phyloP scores from a whole-genome alignment of 2,888 invertebrate genomes.

The Nomada ferruginata region DNA sequence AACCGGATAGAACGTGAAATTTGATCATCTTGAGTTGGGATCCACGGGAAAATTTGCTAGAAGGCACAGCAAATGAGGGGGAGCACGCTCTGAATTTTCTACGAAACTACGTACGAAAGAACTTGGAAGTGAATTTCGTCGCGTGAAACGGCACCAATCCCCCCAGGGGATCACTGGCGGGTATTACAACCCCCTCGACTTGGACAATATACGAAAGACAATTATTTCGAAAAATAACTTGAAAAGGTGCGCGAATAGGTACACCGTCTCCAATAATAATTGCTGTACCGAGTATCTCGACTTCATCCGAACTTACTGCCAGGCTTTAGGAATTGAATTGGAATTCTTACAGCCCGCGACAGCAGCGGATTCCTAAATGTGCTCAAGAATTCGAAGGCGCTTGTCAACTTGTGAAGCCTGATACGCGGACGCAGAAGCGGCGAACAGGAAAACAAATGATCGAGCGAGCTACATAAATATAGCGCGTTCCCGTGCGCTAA shows the following conservation, averaged over 20 bases:
- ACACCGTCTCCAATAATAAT: not conserved
- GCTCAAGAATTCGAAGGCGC: slow-evolving; percentile 32
- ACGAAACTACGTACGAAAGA: slow-evolving; percentile 5
- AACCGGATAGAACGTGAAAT: slow-evolving; percentile 32
- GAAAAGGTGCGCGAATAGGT: not conserved
- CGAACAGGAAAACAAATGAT: not conserved
- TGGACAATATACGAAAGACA: no score
- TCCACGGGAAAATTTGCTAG: slow-evolving; percentile 16
- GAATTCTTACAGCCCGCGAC: slow-evolving; percentile 32
- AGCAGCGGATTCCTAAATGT: not conserved
- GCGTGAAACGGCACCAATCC: not conserved
- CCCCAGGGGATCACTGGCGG: not conserved
- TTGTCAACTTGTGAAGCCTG: slow-evolving; percentile 33
- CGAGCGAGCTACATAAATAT: not conserved
- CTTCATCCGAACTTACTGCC: not conserved
- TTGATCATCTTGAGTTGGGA: slow-evolving; percentile 14
- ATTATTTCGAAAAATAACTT: no score
- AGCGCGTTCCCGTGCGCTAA: not conserved
- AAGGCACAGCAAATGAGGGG: slow-evolving; percentile 19
- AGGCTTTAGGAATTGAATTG: slow-evolving; percentile 27
- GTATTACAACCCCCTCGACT: not conserved
- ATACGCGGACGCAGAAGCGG: not conserved
- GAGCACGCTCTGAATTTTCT: slow-evolving; percentile 3
- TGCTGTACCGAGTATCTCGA: not conserved
- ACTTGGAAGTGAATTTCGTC: slow-evolving; percentile 18